These are phyloP conservation scores for Steatornis caripensis DNA, from an alignment of 2,113 vertebrate species.

Conservation along the genomic window DNA sequence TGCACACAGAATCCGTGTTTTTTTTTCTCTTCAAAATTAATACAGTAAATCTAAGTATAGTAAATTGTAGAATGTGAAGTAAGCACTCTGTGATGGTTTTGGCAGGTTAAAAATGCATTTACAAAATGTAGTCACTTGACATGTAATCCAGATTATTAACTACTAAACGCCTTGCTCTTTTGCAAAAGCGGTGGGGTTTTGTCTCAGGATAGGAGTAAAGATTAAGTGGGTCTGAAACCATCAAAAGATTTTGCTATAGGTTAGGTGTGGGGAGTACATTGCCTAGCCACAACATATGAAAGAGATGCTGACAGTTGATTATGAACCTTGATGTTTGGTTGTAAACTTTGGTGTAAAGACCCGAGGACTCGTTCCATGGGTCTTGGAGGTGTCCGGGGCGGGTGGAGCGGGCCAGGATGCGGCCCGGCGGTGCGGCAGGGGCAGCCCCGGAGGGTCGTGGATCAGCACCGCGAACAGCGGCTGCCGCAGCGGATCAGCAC, in stretches of 20 bases:
- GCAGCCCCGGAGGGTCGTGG: background rate
- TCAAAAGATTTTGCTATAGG: background rate
- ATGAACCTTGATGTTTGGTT: accelerated
- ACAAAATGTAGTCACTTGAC: accelerated
- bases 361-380: accelerated
- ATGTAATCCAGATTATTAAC: background rate
- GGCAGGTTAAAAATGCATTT: background rate
- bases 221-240: accelerated
- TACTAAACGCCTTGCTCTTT: background rate
- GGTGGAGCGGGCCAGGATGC: background rate
- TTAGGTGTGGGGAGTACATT: accelerated
- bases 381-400: background rate
- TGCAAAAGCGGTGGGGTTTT: accelerated
- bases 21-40: background rate
- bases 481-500: background rate
- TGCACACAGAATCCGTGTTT: background rate
- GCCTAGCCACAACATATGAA: accelerated
- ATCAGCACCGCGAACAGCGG: background rate
- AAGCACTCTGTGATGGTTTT: background rate
- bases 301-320: too few relatives aligned
- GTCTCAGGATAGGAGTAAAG: accelerated
- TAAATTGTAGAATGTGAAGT: background rate
- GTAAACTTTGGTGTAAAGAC: accelerated
- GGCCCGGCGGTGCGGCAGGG: too few relatives aligned
- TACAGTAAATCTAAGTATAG: background rate